These are phyloP conservation scores for Drosophila erecta DNA, from an alignment of 1,140 invertebrate genomes.

Conservation along the genomic window DNA sequence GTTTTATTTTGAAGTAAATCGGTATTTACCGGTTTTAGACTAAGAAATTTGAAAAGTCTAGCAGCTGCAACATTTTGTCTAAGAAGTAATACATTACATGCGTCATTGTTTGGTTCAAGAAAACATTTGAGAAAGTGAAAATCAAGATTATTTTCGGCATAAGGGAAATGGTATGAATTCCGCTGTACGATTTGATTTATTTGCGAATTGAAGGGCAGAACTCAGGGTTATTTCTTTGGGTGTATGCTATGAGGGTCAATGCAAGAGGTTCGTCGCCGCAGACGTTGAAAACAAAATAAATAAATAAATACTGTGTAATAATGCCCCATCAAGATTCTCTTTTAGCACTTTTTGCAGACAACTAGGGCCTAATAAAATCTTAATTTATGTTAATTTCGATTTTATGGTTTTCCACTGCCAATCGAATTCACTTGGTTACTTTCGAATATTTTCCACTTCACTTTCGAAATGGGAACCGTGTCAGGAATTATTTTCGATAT, in stretches of 20 bases:
- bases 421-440: background rate
- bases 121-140: slow-evolving; percentile 4
- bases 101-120: background rate
- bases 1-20: background rate
- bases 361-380: background rate
- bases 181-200: slow-evolving; percentile 6
- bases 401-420: background rate
- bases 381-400: background rate
- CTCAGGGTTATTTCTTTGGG: slow-evolving; percentile 11
- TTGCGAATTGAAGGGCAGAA: slow-evolving; percentile 19
- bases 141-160: slow-evolving; percentile 4
- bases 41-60: background rate
- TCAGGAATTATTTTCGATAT: background rate
- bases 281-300: background rate
- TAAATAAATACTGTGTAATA: background rate
- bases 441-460: background rate
- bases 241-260: slow-evolving; percentile 18
- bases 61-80: slow-evolving; percentile 3
- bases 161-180: slow-evolving; percentile 6
- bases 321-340: background rate
- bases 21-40: background rate
- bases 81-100: background rate
- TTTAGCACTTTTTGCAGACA: background rate
- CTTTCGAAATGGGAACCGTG: background rate
- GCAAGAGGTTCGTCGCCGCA: slow-evolving; percentile 12